These are phyloP conservation scores for Melanotaenia maccullochi DNA, from an alignment of 2,797 vertebrate genomes.

Conservation along the genomic window DNA sequence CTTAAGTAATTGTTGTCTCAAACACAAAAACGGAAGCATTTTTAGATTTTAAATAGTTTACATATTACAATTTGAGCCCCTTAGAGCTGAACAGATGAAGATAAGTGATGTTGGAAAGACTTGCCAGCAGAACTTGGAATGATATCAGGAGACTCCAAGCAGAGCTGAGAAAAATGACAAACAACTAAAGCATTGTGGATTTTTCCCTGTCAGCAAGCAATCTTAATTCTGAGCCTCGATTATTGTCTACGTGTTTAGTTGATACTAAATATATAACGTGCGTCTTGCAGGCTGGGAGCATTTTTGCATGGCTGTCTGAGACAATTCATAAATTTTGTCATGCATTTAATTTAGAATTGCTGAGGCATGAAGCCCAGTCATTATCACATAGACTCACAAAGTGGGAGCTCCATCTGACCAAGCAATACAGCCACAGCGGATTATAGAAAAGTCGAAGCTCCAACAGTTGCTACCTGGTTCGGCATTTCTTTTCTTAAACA, in stretches of 20 bases:
- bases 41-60: background rate
- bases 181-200: background rate
- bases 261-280: conserved; percentile 23
- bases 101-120: background rate
- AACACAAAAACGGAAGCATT: background rate
- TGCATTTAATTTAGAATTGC: conserved; percentile 51
- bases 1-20: background rate
- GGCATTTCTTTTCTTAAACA: conserved; percentile 32
- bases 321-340: conserved; percentile 45
- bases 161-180: background rate
- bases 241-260: conserved; percentile 8
- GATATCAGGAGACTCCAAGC: background rate
- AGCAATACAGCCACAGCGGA: conserved; percentile 36
- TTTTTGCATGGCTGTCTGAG: conserved; percentile 27
- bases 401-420: conserved; percentile 46
- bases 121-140: background rate
- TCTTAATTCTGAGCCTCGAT: conserved; percentile 3
- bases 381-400: conserved; percentile 55
- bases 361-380: conserved; percentile 51
- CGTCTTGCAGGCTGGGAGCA: conserved; percentile 17
- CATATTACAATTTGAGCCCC: background rate
- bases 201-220: conserved; percentile 30
- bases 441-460: conserved; percentile 36
- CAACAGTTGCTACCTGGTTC: conserved; percentile 48
- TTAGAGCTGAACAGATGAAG: background rate